Base-by-base conservation (phyloP, 2,888 invertebrate genomes). In the Mylabris sibirica region DNA sequence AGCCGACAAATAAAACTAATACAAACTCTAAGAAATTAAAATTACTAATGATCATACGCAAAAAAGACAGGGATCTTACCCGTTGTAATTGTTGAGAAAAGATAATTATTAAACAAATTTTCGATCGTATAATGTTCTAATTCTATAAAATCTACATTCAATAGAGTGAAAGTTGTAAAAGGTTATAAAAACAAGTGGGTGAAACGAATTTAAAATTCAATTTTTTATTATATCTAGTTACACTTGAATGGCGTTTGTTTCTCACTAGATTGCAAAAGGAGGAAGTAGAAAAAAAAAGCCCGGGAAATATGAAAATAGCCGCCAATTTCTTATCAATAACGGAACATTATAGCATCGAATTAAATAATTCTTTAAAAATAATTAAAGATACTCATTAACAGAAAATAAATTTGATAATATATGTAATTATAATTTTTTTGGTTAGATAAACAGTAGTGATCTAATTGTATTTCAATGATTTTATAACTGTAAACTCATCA, bases 311-410 rank as follows among this genome's bases (percentile, higher is more conserved):
- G 24, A 57, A 57, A 57, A 22, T 57, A 22, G 20, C 57, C 57
- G 57, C 57, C 57, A 57, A 57, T 57, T 57, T 22, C 20, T 57
- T 57, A 57, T 22, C 57, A 24, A 57, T 57, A 49, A 49, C 49
- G 17, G 20, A 49, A 49, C 20, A 49, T 20, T 2, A 9, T 49
- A 9, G 44, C 20, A 17, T 5, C 11, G 8, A 38, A 12, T 38
- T 5, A 20, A 22, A 3, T 11, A 1, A 57, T 57, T 22, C 8
- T 49, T 20, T 20, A 2, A 49, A 5, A 24, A 57, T 12, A 57
- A 24, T 14, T 20, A 1, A 8, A 12, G 57, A 57, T 57, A 57
- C n/a, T n/a, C n/a, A 57, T 22, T 57, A 5, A 12, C 8, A 9
- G 12, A 57, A 57, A 57, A 22, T 5, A 14, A 11, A 22, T 22